Percentiles rank a stretch among this genome's conserved stretches.
These are phyloP conservation scores for Poeciliopsis occidentalis DNA, from an alignment of 2,113 vertebrate species.

Conservation along the genomic window DNA sequence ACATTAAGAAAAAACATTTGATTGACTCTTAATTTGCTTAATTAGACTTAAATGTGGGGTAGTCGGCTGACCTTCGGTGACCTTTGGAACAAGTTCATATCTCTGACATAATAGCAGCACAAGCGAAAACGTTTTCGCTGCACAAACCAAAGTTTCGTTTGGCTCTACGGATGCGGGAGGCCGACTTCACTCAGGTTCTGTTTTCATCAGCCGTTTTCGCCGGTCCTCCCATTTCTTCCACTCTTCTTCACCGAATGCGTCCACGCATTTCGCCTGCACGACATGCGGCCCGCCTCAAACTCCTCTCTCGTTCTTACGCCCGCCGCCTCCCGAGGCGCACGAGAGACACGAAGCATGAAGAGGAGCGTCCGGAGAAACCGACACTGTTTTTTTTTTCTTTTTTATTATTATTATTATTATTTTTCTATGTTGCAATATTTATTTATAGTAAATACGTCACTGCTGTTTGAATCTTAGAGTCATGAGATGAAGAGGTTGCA, in stretches of 20 bases:
- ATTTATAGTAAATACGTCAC: slow-evolving; percentile 74
- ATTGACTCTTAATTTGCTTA: too few relatives aligned
- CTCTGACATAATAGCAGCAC: too few relatives aligned
- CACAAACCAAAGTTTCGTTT: too few relatives aligned
- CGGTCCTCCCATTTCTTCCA: slow-evolving; percentile 14
- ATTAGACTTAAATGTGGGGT: too few relatives aligned
- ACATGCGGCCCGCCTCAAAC: slow-evolving; percentile 7
- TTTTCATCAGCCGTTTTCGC: slow-evolving; percentile 27
- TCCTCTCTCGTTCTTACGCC: not conserved
- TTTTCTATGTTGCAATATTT: slow-evolving; percentile 76
- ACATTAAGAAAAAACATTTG: too few relatives aligned
- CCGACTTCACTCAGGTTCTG: too few relatives aligned
- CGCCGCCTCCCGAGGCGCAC: not conserved
- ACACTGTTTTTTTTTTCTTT: slow-evolving; percentile 52
- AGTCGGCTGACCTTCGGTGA: too few relatives aligned
- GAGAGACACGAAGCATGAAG: slow-evolving; percentile 42
- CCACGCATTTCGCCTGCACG: slow-evolving; percentile 47
- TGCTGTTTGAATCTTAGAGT: slow-evolving; percentile 57
- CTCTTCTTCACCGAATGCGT: slow-evolving; percentile 56
- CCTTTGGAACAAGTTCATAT: too few relatives aligned
- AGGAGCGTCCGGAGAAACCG: slow-evolving; percentile 43
- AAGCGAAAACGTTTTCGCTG: too few relatives aligned
- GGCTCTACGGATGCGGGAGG: too few relatives aligned
- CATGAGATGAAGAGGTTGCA: slow-evolving; percentile 40
- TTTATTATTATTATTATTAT: too few relatives aligned